Percentiles rank a stretch among this genome's conserved stretches.
phyloP scores from a whole-genome alignment of 2,113 vertebrate genomes.

The Neodontobutis hainanensis region DNA sequence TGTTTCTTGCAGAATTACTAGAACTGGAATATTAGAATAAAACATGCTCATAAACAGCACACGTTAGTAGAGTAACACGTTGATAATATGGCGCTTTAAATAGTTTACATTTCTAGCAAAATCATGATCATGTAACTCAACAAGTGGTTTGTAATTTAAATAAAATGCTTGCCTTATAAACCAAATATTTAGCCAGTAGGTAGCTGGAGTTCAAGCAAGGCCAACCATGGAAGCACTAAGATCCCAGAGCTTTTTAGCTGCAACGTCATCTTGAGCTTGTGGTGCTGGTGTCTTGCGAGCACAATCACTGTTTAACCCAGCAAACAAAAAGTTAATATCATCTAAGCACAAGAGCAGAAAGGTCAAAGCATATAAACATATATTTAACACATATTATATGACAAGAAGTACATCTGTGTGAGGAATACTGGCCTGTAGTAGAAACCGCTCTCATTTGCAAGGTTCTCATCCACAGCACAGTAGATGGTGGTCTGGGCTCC shows the following conservation, averaged over 20 bases:
- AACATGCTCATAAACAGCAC: too few species aligned
- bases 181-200: not conserved
- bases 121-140: not conserved
- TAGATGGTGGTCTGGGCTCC: slow-evolving; percentile 78
- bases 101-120: too few species aligned
- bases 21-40: too few species aligned
- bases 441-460: slow-evolving; percentile 63
- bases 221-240: slow-evolving; percentile 76
- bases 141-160: not conserved
- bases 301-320: slow-evolving; percentile 70
- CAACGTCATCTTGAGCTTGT: slow-evolving; percentile 66
- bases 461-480: slow-evolving; percentile 75
- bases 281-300: slow-evolving; percentile 60
- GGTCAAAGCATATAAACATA: not conserved
- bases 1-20: too few species aligned
- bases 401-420: not conserved
- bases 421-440: slow-evolving; percentile 76
- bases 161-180: not conserved
- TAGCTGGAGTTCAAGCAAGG: slow-evolving; percentile 46
- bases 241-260: slow-evolving; percentile 76
- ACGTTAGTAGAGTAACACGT: too few species aligned
- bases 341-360: not conserved
- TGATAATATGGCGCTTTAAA: too few species aligned
- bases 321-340: not conserved
- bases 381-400: not conserved